Base-by-base conservation (phyloP, 1,140 invertebrate genomes). In the Zaprionus gabonicus region DNA sequence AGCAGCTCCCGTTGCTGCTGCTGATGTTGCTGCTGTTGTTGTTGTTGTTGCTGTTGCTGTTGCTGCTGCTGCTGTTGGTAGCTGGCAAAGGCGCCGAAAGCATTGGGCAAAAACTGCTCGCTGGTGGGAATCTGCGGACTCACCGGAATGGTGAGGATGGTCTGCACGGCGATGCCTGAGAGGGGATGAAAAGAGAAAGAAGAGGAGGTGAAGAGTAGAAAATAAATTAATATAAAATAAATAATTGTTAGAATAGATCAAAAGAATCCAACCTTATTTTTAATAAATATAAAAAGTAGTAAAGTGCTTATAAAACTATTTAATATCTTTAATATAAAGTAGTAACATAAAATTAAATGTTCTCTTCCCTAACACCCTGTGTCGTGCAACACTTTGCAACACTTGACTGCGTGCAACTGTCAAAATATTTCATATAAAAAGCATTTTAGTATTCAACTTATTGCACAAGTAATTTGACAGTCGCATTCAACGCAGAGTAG, bases 61-160 rank as follows among this genome's bases (percentile, higher is more conserved):
- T n/a, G 80, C 6, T 79, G 80, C n/a, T 82, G 83, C 9, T 84
- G 91, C 41, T 91, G 91, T 62, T 91, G 86, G 59, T 80, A 83
- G 70, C 79, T 86, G 10, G 81, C 80, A 58, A 86, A 92, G 58
- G 84, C 92, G 53, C 91, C 93, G 41, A 91, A 92, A 23, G 83
- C 84, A 46, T 88, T 93, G 36, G 91, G 88, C 55, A 92, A 60
- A 77, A 93, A 91, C 80, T 93, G 92, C 62, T 93, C 92, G 31
- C 88, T 92, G 93, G 95, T 97, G 44, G 97, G 96, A 94, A 97
- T 96, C 93, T 97, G 96, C 86, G 96, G 96, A 88, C 95, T 96
- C 20, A 98, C 96, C 15, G 98, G 98, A 91, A 98, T 98, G 51
- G 97, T 98, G 59, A 99, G 94, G 65, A 99, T 98, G 78, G 97